Base-by-base conservation (phyloP, 2,113 vertebrate species). In the Channa argus region DNA sequence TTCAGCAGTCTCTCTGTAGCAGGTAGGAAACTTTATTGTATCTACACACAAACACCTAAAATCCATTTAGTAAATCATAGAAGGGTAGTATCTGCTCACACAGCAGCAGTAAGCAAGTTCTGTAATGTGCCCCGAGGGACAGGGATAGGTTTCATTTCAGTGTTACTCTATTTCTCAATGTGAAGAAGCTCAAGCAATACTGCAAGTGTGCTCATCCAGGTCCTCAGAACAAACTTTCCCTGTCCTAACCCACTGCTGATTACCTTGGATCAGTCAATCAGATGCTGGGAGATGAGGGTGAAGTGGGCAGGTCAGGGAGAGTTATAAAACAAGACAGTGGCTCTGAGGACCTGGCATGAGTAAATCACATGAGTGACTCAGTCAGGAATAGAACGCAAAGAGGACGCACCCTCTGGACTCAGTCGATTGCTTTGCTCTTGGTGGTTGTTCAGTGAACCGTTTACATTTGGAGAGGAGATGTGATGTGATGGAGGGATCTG, bases 371-470 rank as follows among this genome's bases (percentile, higher is more conserved):
- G 10, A 51, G 8, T 39, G 8, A 45, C 10, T 46, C 3, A 41
- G 3, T 3, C 3, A 34, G 9, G 24, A 44, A 7, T 55, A 8
- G 5, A 11, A 49, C 36, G 14, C 8, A 34, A 68, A 37, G 14
- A 24, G 37, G 15, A 49, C 62, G 39, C 94, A 99, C 98, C 96
- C 95, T 98, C 97, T 0, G 96, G 96, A 84, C 95, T 97, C 74
- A 94, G 71, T 65, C 88, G 94, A 38, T 71, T 92, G 11, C 86
- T 91, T n/a, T 92, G 76, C 34, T 96, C 96, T 61, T 87, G 95
- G 83, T 71, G 94, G 90, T 70, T 86, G 71, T 78, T 89, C 38
- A 83, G 49, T 0, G 91, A 90, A 41, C 96, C 94, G 0, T 98
- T 97, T 65, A 95, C 93, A 71, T 95, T 96, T 71, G 95, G 92